A percentile compares a stretch with the other conserved stretches of the same genome.
Evolutionary conservation across 2,888 invertebrate species (phyloP).

Genomic region (Philhelius pedissequus): DNA sequence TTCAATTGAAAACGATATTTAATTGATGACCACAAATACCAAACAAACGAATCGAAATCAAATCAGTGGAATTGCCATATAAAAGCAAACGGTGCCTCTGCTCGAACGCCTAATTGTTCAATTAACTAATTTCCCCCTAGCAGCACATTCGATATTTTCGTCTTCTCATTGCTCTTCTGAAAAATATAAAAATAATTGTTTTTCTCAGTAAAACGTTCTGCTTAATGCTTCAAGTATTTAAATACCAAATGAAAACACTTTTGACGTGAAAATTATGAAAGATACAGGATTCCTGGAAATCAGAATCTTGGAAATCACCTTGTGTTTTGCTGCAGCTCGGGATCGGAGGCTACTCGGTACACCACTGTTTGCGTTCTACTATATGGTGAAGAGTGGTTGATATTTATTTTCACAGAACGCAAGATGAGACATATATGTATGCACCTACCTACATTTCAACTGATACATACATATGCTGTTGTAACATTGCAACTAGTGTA

Average conservation of each 20-base stretch:
- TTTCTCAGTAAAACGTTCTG: conserved; percentile 36
- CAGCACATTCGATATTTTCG: neutral
- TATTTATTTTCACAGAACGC: conserved; percentile 16
- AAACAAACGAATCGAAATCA: conserved; percentile 60
- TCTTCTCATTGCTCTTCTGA: neutral
- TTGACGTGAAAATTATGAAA: conserved; percentile 46
- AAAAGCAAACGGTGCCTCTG: conserved; percentile 12
- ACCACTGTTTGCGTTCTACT: conserved; percentile 41
- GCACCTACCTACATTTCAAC: conserved; percentile 40
- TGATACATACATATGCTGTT: conserved; percentile 14
- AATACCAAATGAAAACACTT: conserved; percentile 64
- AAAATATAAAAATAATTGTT: neutral
- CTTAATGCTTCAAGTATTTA: conserved; percentile 38
- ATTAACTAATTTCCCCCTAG: conserved; percentile 53
- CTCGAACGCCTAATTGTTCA: conserved; percentile 61
- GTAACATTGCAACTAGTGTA: neutral
- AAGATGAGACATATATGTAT: conserved; percentile 22
- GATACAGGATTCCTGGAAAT: conserved; percentile 61
- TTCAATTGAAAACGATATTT: conserved; percentile 64
- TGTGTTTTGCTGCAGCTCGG: conserved; percentile 29
- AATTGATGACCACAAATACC: conserved; percentile 58
- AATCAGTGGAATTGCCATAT: conserved; percentile 49
- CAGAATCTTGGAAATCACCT: conserved; percentile 47
- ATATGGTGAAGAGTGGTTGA: conserved; percentile 10
- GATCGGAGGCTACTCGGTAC: neutral